Evolutionary conservation across 1,140 invertebrate genomes (phyloP), one percentile per base, ranked within the genome.

Genomic region (Plodia interpunctella): DNA sequence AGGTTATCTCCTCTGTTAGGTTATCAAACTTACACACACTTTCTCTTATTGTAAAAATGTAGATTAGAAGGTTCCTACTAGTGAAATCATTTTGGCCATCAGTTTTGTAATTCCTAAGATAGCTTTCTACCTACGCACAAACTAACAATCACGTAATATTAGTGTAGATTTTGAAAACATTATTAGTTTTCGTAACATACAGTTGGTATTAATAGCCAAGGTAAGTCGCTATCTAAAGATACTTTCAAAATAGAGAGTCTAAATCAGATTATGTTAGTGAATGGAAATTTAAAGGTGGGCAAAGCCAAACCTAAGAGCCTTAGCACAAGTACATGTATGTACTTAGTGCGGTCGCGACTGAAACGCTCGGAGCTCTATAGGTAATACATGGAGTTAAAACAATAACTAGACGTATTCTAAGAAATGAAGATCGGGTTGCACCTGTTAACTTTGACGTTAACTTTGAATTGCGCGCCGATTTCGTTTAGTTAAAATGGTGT

Each of bases 291-390:
- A 68, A 66, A 72, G 57, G 60, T 64, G 61, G 30, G 56, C 49
- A 67, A 66, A 67, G 67, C 60, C 55, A 57, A 32, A 35, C 49
- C 58, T 73, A 73, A 73, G 70, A 67, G 56, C 66, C 70, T 73
- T 73, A 73, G 50, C 20, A 20, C 15, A 51, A 44, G 13, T 20
- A 53, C 51, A 53, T 53, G 51, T 53, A 53, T 53, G 19, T 53
- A 25, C 51, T 53, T 25, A 53, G 51, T 25, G 51, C 15, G 38
- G 38, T 44, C 1, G 38, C 38, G 38, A 44, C 38, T 44, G 38
- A 15, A 44, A 44, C n/a, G 38, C 38, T 15, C n/a, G 13, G n/a
- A 44, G 38, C 38, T 44, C 38, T 44, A 10, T 32, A 44, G 15
- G 38, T 15, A 44, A 44, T 15, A 44, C 38, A 44, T n/a, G 2